Evolutionary conservation across 2,797 vertebrate genomes (phyloP).

Genomic region (Acanthopagrus latus): DNA sequence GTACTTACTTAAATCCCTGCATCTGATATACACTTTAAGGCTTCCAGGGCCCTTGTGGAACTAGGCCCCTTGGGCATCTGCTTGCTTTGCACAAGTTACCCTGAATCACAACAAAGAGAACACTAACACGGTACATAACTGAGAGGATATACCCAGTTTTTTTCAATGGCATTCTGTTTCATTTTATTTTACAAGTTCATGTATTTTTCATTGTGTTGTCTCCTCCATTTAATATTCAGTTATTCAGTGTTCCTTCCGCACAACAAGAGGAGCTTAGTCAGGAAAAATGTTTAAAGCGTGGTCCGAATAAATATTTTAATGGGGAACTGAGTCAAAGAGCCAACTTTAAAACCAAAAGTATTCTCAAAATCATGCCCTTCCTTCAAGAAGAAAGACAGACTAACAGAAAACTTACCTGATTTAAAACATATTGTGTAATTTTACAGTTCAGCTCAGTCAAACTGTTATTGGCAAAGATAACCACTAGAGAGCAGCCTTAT

Average conservation of each 20-base stretch:
- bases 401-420: background rate
- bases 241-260: constrained; percentile 8
- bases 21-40: too few species aligned
- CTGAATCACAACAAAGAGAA: constrained; percentile 6
- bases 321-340: background rate
- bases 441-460: background rate
- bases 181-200: background rate
- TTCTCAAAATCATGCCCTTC: background rate
- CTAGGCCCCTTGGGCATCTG: background rate
- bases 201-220: constrained; percentile 21
- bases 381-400: background rate
- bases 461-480: constrained; percentile 15
- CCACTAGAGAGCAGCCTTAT: constrained; percentile 67
- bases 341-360: background rate
- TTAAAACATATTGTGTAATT: background rate
- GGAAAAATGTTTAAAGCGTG: background rate
- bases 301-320: constrained; percentile 29
- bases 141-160: background rate
- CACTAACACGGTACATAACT: background rate
- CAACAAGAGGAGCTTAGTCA: background rate
- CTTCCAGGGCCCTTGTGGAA: background rate
- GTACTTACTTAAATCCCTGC: too few species aligned
- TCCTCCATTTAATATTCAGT: constrained; percentile 29
- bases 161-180: background rate
- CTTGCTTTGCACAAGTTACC: background rate